Conservation (phyloP, 1,140 invertebrate species). For the Lepeophtheirus salmonis region DNA sequence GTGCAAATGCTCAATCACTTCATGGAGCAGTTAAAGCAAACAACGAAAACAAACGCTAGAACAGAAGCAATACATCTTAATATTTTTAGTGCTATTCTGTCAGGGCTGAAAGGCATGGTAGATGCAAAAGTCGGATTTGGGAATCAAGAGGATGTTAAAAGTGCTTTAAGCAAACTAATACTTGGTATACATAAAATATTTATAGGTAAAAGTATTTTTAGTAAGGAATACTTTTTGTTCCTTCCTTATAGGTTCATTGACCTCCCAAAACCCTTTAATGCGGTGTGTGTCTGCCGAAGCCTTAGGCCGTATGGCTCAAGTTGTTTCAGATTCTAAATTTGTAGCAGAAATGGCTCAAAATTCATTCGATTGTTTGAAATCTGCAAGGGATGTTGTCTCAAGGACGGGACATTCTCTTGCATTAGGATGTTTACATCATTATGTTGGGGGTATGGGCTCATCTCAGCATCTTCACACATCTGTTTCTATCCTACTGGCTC, state of each 20-base stretch:
- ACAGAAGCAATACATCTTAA: constrained; percentile 94
- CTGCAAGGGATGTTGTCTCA: constrained; percentile 63
- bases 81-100: constrained; percentile 77
- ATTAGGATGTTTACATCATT: constrained; percentile 71
- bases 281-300: constrained; percentile 72
- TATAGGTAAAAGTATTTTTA: too few species aligned
- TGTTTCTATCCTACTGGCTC: constrained; percentile 74
- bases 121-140: constrained; percentile 58
- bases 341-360: constrained; percentile 74
- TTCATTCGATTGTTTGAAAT: constrained; percentile 72
- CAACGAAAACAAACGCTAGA: constrained; percentile 42
- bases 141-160: constrained; percentile 73
- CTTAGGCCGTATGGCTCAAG: constrained; percentile 69
- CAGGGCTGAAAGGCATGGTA: constrained; percentile 66
- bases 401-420: constrained; percentile 80
- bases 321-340: constrained; percentile 59
- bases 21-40: constrained; percentile 59
- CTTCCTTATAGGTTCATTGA: constrained; percentile 30
- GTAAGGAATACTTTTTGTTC: too few species aligned
- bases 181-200: too few species aligned
- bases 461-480: constrained; percentile 78
- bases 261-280: constrained; percentile 61
- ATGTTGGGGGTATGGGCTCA: constrained; percentile 68
- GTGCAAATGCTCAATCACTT: constrained; percentile 95
- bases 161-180: constrained; percentile 58